Evolutionary conservation across 2,888 invertebrate genomes (phyloP).

Genomic region (Alviniconcha strummeri): DNA sequence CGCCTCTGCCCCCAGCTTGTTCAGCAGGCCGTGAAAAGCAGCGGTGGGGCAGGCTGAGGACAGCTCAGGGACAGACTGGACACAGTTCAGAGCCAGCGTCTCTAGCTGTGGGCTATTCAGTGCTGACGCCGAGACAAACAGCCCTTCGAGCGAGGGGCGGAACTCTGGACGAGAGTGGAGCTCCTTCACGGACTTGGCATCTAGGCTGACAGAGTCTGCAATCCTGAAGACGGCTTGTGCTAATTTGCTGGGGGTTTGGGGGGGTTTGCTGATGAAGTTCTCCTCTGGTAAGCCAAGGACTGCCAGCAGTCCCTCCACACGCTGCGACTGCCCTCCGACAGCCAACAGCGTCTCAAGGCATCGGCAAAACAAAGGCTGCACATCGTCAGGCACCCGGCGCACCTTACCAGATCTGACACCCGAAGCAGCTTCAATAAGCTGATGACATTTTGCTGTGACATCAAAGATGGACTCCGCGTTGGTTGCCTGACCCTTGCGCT

Average conservation of each 20-base stretch:
- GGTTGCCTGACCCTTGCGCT: neutral
- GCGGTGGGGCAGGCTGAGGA: constrained; percentile 32
- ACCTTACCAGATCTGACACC: neutral
- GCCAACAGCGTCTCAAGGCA: constrained; percentile 25
- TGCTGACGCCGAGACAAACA: constrained; percentile 31
- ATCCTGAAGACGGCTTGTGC: neutral
- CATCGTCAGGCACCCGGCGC: neutral
- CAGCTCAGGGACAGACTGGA: constrained; percentile 39
- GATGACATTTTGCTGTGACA: neutral
- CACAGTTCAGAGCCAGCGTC: constrained; percentile 17
- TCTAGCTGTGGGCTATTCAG: constrained; percentile 2
- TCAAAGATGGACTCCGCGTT: neutral
- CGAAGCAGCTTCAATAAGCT: neutral
- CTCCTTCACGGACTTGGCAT: neutral
- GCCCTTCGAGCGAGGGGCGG: neutral
- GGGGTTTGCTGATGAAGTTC: neutral
- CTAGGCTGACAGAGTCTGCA: neutral
- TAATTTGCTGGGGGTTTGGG: neutral
- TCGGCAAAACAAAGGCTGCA: constrained; percentile 10
- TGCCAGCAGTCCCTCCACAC: constrained; percentile 25
- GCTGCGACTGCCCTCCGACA: neutral
- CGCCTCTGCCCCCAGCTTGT: neutral
- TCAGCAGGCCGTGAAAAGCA: constrained; percentile 33
- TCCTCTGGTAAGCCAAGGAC: constrained; percentile 16
- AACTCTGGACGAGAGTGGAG: neutral